Evolutionary conservation across 1,140 invertebrate genomes (phyloP).

Genomic region (Pseudachorutes palmiensis): DNA sequence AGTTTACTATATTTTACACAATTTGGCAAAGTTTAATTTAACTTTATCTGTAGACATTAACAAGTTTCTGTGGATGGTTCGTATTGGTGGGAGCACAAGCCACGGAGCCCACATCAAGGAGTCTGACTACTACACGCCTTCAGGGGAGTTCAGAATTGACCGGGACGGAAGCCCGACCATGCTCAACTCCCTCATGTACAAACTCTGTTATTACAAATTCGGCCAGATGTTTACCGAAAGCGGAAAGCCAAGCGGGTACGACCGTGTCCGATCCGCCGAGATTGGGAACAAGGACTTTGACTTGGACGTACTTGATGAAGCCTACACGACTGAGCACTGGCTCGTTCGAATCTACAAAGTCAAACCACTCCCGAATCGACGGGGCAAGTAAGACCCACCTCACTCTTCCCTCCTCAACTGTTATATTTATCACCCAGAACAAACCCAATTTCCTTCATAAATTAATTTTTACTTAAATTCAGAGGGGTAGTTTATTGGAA

Average conservation of each 20-base stretch:
- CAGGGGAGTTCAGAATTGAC: conserved; percentile 89
- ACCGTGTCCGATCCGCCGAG: conserved; percentile 80
- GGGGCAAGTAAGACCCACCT: conserved; percentile 44
- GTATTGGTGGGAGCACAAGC: conserved; percentile 93
- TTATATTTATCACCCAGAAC: too few relatives aligned
- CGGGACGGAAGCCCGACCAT: conserved; percentile 75
- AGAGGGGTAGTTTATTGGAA: too few relatives aligned
- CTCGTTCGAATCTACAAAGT: conserved; percentile 91
- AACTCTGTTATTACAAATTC: conserved; percentile 92
- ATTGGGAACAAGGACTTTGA: conserved; percentile 94
- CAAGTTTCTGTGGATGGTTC: conserved; percentile 99
- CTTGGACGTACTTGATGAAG: conserved; percentile 82
- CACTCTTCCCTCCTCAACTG: neutral
- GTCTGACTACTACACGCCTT: conserved; percentile 88
- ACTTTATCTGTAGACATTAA: conserved; percentile 78
- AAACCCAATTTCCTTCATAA: neutral
- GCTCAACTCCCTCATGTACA: conserved; percentile 91
- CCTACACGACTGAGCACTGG: conserved; percentile 93
- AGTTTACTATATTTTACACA: conserved; percentile 8
- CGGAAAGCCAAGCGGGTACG: conserved; percentile 72
- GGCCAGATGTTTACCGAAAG: conserved; percentile 91
- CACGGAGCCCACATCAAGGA: conserved; percentile 90
- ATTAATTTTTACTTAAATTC: too few relatives aligned
- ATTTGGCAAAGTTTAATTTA: conserved; percentile 7
- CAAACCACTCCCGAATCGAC: conserved; percentile 77